Conservation (phyloP, 2,113 vertebrate genomes). For the Tympanuchus pallidicinctus region DNA sequence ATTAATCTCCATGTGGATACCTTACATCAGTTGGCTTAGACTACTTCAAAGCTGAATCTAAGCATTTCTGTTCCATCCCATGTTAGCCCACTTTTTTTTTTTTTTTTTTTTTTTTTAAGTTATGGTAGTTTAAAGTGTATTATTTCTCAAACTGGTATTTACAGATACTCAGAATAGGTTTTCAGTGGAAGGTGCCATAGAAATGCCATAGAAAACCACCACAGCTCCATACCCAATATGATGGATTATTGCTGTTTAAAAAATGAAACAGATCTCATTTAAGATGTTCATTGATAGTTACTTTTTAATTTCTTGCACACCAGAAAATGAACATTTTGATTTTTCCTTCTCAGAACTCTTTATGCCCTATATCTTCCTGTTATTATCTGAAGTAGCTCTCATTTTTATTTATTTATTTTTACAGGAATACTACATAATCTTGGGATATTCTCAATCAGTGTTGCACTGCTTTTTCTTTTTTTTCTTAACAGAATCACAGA, state of each 20-base stretch:
- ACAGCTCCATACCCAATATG: accelerated
- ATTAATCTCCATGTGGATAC: not conserved
- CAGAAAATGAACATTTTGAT: not conserved
- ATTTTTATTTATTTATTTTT: not conserved
- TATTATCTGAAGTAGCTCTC: not conserved
- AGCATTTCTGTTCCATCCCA: not conserved
- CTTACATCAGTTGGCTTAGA: not conserved
- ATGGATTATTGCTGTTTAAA: not conserved
- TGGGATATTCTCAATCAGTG: not conserved
- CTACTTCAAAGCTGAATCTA: not conserved
- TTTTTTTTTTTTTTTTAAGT: accelerated
- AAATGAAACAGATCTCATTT: not conserved
- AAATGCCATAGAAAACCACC: not conserved
- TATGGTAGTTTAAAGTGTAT: not conserved
- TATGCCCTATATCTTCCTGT: not conserved
- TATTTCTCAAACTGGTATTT: not conserved
- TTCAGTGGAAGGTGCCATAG: not conserved
- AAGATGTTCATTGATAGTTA: not conserved
- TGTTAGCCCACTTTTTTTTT: not conserved
- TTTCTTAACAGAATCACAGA: too few relatives aligned
- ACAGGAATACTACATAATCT: not conserved
- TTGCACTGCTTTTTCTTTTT: not conserved
- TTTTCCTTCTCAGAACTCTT: not conserved
- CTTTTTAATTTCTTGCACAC: not conserved
- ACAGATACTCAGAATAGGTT: not conserved